Conservation (phyloP, 1,140 invertebrate genomes). For the Acarapis woodi region DNA sequence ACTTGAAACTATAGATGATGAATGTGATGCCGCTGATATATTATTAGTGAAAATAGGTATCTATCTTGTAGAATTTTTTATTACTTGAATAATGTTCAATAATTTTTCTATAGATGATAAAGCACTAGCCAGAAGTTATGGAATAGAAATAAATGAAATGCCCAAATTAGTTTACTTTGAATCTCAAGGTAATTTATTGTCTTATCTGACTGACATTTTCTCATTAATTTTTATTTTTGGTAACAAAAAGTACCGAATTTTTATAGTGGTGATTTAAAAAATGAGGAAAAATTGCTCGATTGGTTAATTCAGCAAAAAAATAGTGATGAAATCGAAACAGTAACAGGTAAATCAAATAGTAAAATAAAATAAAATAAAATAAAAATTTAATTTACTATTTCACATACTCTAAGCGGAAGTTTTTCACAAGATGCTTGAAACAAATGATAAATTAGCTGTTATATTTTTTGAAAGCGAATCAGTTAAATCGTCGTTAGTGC, state of each 20-base stretch:
- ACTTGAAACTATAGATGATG: constrained; percentile 78
- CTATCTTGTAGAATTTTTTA: constrained; percentile 19
- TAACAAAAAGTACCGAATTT: constrained; percentile 55
- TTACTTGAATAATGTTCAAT: neutral
- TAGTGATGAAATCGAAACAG: constrained; percentile 77
- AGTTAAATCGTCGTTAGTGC: constrained; percentile 7
- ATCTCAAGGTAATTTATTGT: no score
- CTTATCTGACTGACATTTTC: no score
- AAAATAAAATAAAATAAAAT: constrained; percentile 54
- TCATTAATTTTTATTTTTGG: no score
- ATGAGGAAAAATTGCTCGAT: constrained; percentile 16
- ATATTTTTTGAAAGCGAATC: constrained; percentile 46
- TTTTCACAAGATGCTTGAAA: constrained; percentile 11
- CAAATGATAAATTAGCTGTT: constrained; percentile 30
- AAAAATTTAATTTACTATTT: no score
- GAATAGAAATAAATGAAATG: constrained; percentile 45
- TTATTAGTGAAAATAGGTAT: constrained; percentile 15
- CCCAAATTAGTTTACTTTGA: constrained; percentile 79
- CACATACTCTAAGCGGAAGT: no score
- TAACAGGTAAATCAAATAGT: constrained; percentile 76
- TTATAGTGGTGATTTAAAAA: constrained; percentile 22
- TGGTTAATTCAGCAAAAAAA: constrained; percentile 21
- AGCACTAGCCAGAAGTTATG: constrained; percentile 50
- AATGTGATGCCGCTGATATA: constrained; percentile 47
- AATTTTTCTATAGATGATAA: constrained; percentile 26